Evolutionary conservation across 2,797 vertebrate species (phyloP).

Genomic region (Sylvia borin): DNA sequence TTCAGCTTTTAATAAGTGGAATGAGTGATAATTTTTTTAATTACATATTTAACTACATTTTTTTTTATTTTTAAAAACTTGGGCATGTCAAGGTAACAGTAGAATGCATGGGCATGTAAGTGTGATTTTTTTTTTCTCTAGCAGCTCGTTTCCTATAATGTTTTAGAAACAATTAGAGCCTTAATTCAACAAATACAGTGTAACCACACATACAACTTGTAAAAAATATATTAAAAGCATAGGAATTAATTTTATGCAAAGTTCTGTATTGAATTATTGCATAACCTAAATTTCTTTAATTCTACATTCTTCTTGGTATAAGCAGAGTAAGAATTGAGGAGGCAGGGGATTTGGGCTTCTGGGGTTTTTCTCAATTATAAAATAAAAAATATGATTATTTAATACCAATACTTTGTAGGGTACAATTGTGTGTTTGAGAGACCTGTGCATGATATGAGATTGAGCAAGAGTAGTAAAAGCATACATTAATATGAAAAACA

Average conservation of each 20-base stretch:
- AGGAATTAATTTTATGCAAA: background rate
- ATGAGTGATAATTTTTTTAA: background rate
- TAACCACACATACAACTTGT: background rate
- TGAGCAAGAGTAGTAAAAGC: background rate
- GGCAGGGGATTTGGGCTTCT: background rate
- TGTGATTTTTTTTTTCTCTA: background rate
- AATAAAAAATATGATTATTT: background rate
- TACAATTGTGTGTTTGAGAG: background rate
- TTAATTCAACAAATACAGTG: background rate
- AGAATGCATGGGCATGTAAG: background rate
- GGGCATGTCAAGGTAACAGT: background rate
- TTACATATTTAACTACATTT: background rate
- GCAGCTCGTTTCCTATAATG: background rate
- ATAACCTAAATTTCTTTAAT: background rate
- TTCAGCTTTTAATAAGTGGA: conserved; percentile 11
- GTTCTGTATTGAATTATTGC: background rate
- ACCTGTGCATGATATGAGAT: background rate
- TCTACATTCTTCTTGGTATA: background rate
- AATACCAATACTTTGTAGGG: background rate
- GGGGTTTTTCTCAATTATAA: background rate
- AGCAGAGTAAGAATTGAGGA: background rate
- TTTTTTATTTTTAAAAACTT: background rate
- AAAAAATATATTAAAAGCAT: background rate
- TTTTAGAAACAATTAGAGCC: background rate
- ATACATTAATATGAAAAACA: background rate